Evolutionary conservation across 2,113 vertebrate species (phyloP).

Genomic region (Salvelinus namaycush): DNA sequence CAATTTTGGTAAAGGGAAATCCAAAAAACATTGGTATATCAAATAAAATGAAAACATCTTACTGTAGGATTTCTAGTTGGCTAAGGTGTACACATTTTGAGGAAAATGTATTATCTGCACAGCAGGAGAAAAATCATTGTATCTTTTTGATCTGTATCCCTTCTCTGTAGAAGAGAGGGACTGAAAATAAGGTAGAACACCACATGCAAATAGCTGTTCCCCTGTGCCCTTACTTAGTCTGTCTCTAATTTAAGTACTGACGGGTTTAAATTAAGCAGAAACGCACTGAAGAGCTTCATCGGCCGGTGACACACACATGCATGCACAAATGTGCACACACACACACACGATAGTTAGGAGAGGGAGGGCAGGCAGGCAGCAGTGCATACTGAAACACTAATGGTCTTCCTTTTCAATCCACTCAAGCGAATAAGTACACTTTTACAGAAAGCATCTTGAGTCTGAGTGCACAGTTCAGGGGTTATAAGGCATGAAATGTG

Average conservation of each 20-base stretch:
- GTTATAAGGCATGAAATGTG: slow-evolving; percentile 71
- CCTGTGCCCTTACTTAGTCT: slow-evolving; percentile 60
- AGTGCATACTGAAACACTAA: slow-evolving; percentile 54
- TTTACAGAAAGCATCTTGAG: slow-evolving; percentile 58
- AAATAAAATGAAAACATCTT: background rate
- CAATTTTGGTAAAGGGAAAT: too few relatives aligned
- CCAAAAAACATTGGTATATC: background rate
- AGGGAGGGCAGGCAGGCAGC: background rate
- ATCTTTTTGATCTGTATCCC: background rate
- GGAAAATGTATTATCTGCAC: slow-evolving; percentile 28
- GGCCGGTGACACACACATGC: slow-evolving; percentile 11
- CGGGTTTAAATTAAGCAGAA: slow-evolving; percentile 80
- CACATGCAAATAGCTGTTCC: slow-evolving; percentile 62
- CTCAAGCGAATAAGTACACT: slow-evolving; percentile 63
- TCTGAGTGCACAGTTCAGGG: slow-evolving; percentile 53
- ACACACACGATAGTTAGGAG: background rate
- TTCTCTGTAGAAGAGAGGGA: slow-evolving; percentile 21
- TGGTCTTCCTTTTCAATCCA: slow-evolving; percentile 65
- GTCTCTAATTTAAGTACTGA: slow-evolving; percentile 79
- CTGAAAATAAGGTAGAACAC: slow-evolving; percentile 47
- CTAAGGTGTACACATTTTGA: slow-evolving; percentile 23
- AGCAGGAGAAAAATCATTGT: slow-evolving; percentile 5
- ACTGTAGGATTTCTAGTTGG: background rate
- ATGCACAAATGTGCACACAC: slow-evolving; percentile 2
- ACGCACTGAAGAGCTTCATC: slow-evolving; percentile 58